Conservation (phyloP, 1,140 invertebrate genomes). For the Melipona quadrifasciata region DNA sequence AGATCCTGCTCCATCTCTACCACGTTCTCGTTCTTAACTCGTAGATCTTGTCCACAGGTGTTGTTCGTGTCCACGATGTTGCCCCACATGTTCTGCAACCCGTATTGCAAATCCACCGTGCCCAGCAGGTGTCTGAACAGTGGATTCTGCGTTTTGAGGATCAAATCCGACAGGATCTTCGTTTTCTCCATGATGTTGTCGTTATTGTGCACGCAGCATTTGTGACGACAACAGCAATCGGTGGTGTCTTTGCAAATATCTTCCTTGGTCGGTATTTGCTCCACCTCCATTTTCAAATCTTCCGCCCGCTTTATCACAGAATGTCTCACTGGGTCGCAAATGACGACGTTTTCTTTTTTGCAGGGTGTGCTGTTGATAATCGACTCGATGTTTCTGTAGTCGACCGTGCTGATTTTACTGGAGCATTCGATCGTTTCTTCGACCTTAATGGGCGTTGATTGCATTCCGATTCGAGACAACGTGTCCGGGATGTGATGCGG, state of each 20-base stretch:
- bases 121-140: constrained; percentile 76
- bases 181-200: constrained; percentile 76
- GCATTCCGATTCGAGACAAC: constrained; percentile 72
- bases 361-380: constrained; percentile 76
- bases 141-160: constrained; percentile 77
- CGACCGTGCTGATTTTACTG: constrained; percentile 73
- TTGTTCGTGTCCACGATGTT: constrained; percentile 68
- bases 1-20: constrained; percentile 79
- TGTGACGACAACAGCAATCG: constrained; percentile 77
- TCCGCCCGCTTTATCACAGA: constrained; percentile 79
- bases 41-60: constrained; percentile 75
- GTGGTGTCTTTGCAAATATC: constrained; percentile 23
- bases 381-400: constrained; percentile 80
- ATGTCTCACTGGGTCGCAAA: constrained; percentile 71
- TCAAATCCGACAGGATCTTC: constrained; percentile 78
- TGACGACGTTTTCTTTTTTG: constrained; percentile 67
- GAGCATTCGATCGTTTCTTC: constrained; percentile 69
- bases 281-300: constrained; percentile 73
- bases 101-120: constrained; percentile 76
- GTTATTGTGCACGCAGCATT: constrained; percentile 77
- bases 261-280: constrained; percentile 54
- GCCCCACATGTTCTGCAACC: constrained; percentile 75
- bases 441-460: constrained; percentile 78
- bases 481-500: constrained; percentile 66
- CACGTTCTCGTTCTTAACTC: constrained; percentile 71